Evolutionary conservation across 2,888 invertebrate species (phyloP), one percentile per base, ranked within the genome.

Genomic region (Hypomecis atomaria): DNA sequence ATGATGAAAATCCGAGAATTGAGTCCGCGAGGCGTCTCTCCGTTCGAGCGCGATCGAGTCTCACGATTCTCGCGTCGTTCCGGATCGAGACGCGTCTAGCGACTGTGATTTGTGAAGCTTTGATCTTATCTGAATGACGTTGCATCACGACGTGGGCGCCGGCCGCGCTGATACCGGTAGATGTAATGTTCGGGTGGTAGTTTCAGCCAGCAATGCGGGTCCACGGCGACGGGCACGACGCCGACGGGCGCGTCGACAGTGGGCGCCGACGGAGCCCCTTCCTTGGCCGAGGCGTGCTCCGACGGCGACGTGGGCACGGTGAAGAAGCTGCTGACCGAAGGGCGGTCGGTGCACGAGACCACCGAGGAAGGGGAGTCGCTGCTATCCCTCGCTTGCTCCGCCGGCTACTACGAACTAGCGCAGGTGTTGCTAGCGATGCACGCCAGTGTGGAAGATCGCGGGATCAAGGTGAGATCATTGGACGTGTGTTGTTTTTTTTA

Each of bases 351-450:
- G 67, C 97, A 98, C 94, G 99, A 99, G 93, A 98, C 98, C 71
- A 98, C 98, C 66, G 99, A 99, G 90, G 99, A 99, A 89, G 99
- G 99, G 73, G 99, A 99, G 91, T 98, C 98, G 81, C 94, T 99
- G 70, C 94, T 99, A 70, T 98, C 98, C 60, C 95, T 99, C 79
- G 99, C 99, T 67, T 99, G 99, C 90, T 98, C 98, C 69, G 98
- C 99, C 69, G 99, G 99, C 55, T 99, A 99, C 93, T 99, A 97
- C 93, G 99, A 99, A 92, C 94, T 99, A 75, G 99, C 98, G 76
- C 98, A 99, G 95, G 98, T 99, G 81, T 93, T 99, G 80, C 93
- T 99, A 79, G 98, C 98, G 59, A 99, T 99, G 98, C 97, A 98
- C 87, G 98, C 99, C 66, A 99, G 98, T 92, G 98, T 99, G 64